A percentile compares a stretch with the other conserved stretches of the same genome.
Evolutionary conservation across 1,140 invertebrate species (phyloP).

Genomic region (Cylas formicarius): DNA sequence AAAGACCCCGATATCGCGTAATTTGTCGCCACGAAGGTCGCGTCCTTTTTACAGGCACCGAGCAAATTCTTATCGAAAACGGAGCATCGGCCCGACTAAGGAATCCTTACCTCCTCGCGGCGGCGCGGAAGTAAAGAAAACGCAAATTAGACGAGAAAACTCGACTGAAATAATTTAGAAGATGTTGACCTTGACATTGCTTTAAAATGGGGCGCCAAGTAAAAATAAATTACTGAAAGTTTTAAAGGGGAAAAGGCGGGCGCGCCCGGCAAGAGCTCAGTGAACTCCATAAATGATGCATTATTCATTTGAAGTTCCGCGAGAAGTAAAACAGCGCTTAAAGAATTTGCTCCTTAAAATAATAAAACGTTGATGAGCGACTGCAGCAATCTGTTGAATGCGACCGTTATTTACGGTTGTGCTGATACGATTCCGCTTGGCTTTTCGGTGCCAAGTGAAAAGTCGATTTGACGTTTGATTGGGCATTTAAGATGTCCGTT

Average conservation of each 20-base stretch:
- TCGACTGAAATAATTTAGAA: conserved; percentile 21
- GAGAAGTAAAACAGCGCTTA: conserved; percentile 18
- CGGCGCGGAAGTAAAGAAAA: background rate
- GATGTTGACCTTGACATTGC: conserved; percentile 20
- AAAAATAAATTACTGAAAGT: conserved; percentile 27
- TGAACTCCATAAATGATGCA: conserved; percentile 34
- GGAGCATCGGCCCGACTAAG: no score
- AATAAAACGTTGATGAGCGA: conserved; percentile 41
- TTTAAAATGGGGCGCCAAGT: conserved; percentile 21
- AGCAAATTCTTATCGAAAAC: no score
- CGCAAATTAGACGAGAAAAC: conserved; percentile 20
- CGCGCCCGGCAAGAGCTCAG: conserved; percentile 16
- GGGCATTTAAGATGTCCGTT: no score
- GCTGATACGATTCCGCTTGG: no score
- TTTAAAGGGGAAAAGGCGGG: conserved; percentile 27
- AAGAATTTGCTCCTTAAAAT: conserved; percentile 34
- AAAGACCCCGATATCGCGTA: no score
- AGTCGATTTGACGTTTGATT: no score
- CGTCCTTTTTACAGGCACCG: no score
- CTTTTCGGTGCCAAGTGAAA: no score
- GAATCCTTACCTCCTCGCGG: no score
- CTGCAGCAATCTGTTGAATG: conserved; percentile 42
- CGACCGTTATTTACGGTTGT: conserved; percentile 41
- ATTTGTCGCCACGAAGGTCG: no score
- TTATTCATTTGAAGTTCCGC: conserved; percentile 34